Evolutionary conservation across 2,113 vertebrate genomes (phyloP), one percentile per base, ranked within the genome.

Genomic region (Cyphomyrus discorhynchus): DNA sequence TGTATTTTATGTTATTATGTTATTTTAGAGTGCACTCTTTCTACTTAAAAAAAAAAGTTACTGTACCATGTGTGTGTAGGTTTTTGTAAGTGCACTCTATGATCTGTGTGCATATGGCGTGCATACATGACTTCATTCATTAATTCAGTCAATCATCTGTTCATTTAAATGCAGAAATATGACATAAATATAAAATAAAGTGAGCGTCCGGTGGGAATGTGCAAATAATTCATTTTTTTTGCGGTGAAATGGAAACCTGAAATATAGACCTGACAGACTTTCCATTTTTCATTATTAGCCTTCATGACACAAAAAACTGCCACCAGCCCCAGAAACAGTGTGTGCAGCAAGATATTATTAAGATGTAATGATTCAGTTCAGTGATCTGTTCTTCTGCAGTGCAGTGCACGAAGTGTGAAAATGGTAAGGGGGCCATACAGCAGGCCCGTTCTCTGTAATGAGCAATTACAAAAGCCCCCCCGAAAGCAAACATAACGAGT

Each of bases 321-420:
- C 77, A 58, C 39, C 52, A 27, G 45, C 47, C 50, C 9, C 11
- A 62, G 77, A 42, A 82, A 62, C 19, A 35, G 50, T 83, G 17
- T 82, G 15, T 49, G 21, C 83, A 83, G 45, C 86, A 31, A n/a
- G 45, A 83, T 91, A 83, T 77, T 90, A 87, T 90, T 84, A 62
- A 89, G 62, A 49, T 66, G 85, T 85, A 89, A 91, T 87, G 89
- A 91, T 92, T 90, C 90, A 92, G 90, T 90, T 91, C 93, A 89
- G 8, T 89, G 90, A 85, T 88, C 89, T 80, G 90, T 90, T 90
- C 87, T 52, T 31, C 56, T 24, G 42, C 86, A 83, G 27, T 24
- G 42, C 86, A 83, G 27, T 24, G 49, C 87, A 53, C n/a, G 39
- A 31, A 87, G 80, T 80, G 42, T 87, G 31, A 90, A 90, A 90